Base-by-base conservation (phyloP, 35 echinoderm and acorn worm species). In the Acanthaster planci region DNA sequence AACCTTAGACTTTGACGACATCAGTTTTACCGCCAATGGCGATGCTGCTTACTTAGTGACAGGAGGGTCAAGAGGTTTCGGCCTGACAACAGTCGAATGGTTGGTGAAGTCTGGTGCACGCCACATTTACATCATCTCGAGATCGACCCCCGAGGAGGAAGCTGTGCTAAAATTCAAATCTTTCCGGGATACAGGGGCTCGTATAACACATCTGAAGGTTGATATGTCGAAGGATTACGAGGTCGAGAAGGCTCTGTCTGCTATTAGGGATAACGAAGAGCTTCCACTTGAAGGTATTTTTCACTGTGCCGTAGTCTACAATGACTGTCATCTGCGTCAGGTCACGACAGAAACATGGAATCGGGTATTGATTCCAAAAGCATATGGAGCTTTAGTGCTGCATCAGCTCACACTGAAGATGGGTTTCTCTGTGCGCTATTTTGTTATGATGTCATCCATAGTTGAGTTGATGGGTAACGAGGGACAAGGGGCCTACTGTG, bases 401-500 rank as follows among this genome's bases (percentile, higher is more conserved):
- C 95, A 98, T 78, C 88, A 91, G 82, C 60, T 94, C 39, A 98
- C 84, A 26, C 42, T 90, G 12, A 90, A 86, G 10, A 87, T 98
- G 42, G 89, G 84, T 7, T 93, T 98, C 39, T 92, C 92, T 4
- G 85, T 98, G 16, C 90, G 87, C n/a, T 85, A 98, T 77, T 98
- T 98, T 85, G 95, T 98, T 7, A 89, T 98, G 95, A 68, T 98
- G 31, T 98, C 95, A 76, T 98, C 95, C 2, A 93, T 98, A 10
- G 91, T 98, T 19, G 95, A 93, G 75, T 84, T 98, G 76, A 84
- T 98, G 23, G 95, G 95, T 8, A 98, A 98, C 82, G 95, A 57
- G 79, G 95, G 95, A 0, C 95, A 97, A 90, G 95, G 91, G 44
- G 86, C 67, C 57, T 93, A 97, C 76, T 92, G 84, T 75, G 91